Evolutionary conservation across 2,888 invertebrate species (phyloP), one percentile per base, ranked within the genome.

Genomic region (Schizaphis graminum): DNA sequence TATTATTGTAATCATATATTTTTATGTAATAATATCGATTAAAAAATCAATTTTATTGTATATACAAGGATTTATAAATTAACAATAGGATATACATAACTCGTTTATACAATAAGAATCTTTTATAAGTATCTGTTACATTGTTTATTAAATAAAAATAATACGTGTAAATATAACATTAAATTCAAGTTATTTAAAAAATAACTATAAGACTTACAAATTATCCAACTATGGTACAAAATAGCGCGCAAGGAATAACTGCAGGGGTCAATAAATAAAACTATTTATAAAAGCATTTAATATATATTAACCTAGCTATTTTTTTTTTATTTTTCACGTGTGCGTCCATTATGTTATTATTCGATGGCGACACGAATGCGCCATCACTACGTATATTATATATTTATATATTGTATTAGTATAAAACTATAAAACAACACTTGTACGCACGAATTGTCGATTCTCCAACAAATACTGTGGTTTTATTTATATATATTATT

Each of bases 281-380:
- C 77, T 77, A 77, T 35, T 77, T 77, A 77, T 77, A 77, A 77
- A 35, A n/a, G 5, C 67, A 35, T 44, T 44, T 85, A 85, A 44
- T 85, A 85, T 7, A 77, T 4, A 77, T 35, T 35, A 35, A 35
- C 35, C 35, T 77, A 21, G 77, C 35, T 35, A 35, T 21, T 77
- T 10, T 67, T 77, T 77, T 35, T 21, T 67, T 44, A 85, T 44
- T 90, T 28, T 90, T 77, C 13, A 28, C 41, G 88, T 47, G 77
- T 11, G 44, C 1, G 35, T 35, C 24, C 13, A 5, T 53, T 53
- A 53, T 77, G 35, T 57, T 67, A 11, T 77, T 89, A 41, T 90
- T 67, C 26, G 49, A 86, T 41, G 28, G 21, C 41, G n/a, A 28
- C 91, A 92, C 61, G 91, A 92, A 92, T 61, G 86, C 61, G 26